Evolutionary conservation across 1,140 invertebrate genomes (phyloP), one percentile per base, ranked within the genome.

Genomic region (Drosophila navojoa): DNA sequence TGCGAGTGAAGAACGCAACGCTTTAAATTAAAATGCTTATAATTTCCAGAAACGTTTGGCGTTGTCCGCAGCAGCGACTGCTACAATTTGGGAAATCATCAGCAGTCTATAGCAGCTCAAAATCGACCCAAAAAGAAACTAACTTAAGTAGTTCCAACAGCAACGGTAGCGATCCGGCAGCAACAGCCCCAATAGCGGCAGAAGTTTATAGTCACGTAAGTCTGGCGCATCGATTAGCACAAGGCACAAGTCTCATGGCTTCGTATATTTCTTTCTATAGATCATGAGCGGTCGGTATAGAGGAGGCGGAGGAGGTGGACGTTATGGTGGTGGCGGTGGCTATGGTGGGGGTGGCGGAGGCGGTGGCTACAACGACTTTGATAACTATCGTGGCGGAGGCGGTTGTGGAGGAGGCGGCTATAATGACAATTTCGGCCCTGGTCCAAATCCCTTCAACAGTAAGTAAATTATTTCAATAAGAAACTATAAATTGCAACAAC

Each of bases 221-320:
- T 91, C 49, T 38, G 6, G 11, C 25, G 54, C 35, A 16, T 11
- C 3, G 44, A 32, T 45, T 7, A 19, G 27, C 53, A 13, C 27
- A 9, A 16, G 27, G 16, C 22, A n/a, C 10, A 32, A 75, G 50
- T 29, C 19, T 38, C 15, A 54, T 54, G 3, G 32, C 19, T 54
- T 32, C 5, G 11, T 49, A 5, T 32, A 32, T 29, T 29, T 53
- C 42, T 42, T n/a, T 19, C 6, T 19, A 64, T 54, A 91, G 90
- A 82, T 79, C 62, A 91, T 91, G 90, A 89, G 84, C 52, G 79
- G 90, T 49, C 84, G 90, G 47, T 90, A 91, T 76, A 81, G 90
- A 13, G 71, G 71, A 4, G 81, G 79, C 11, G 47, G 42, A 5
- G 42, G 78, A 4, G 69, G 76, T 3, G 78, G 78, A 29, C 27